Base-by-base conservation (phyloP, 2,797 vertebrate genomes). In the Hydrophis major region DNA sequence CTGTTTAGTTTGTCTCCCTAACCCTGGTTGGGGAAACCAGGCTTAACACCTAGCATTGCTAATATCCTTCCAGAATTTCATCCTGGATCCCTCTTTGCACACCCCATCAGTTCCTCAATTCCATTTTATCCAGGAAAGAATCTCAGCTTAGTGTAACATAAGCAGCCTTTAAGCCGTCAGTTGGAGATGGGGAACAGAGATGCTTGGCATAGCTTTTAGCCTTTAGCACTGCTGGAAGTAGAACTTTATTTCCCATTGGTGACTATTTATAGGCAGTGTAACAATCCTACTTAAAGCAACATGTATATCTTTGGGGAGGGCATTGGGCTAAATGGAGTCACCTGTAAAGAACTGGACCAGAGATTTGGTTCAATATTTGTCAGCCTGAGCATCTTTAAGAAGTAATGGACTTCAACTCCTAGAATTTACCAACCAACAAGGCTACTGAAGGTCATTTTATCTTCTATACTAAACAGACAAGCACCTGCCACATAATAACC, bases 161-260 rank as follows among this genome's bases (percentile, higher is more conserved):
- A 94, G 88, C 92, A 94, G 93, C 95, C 94, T 95, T 96, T 96
- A 96, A 96, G n/a, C n/a, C n/a, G 66, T 7, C 25, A 4, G 37
- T 22, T 47, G 74, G 37, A 83, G 4, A 83, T 12, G 3, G 74
- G 42, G 37, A 83, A 25, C 1, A 47, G 7, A 22, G 37, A 83
- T 83, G 74, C 20, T 78, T 42, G 37, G 37, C 18, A 32, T 37
- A 2, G 12, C n/a, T 93, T 96, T 94, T 94, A 93, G 87, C 63
- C 86, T 63, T 89, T 87, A 66, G 88, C 83, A 0, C 3, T 91
- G 92, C 53, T 66, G 90, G 92, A 93, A 60, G 20, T 83, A 4
- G 94, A 47, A 47, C 11, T 22, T 94, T 53, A 83, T n/a, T 14
- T 89, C 87, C 18, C 56, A 66, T 0, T 0, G 88, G 59, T 16